Base-by-base conservation (phyloP, 92 coral and sea anemone species). In the Isaurus tuberculatus region DNA sequence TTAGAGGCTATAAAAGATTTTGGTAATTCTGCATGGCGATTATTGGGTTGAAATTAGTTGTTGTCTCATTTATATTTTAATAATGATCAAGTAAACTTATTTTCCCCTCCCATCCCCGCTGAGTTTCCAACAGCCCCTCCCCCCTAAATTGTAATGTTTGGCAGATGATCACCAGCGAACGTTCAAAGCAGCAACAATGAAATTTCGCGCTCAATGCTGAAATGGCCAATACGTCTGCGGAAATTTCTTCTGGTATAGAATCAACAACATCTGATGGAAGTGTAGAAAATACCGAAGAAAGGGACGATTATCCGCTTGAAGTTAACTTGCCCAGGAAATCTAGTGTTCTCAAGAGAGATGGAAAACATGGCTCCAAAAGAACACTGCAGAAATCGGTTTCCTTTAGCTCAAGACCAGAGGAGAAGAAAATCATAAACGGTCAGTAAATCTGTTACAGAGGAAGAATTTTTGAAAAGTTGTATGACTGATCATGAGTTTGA, bases 381-480 rank as follows among this genome's bases (percentile, higher is more conserved):
- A 87, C 99, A 13, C 84, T 97, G 58, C 93, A 94, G 66, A 97
- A 97, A 65, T 94, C 99, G 16, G 99, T 97, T 10, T 97, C 99
- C 58, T 97, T 97, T 77, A 94, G 95, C 48, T 93, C 99, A 14
- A 90, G 94, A 42, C 99, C 99, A 26, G 99, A 95, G 81, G 99
- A 97, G 79, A 97, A 94, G 68, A 95, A 95, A 73, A 91, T 94
- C 34, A 97, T 95, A 72, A 97, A 97, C 73, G 99, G 99, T 97
- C 65, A 51, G 99, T 61, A 72, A 65, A 69, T 27, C 46, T 63
- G 79, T 14, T 58, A 60, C 40, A 79, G 69, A 73, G 68, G 66
- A 31, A 63, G 73, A 67, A 65, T 66, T 30, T 33, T 82, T 71
- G 85, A 87, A 34, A 79, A 63, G 25, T 46, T 16, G 75, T 57